Conservation (phyloP, 2,888 invertebrate genomes). For the Parelbella ahira region DNA sequence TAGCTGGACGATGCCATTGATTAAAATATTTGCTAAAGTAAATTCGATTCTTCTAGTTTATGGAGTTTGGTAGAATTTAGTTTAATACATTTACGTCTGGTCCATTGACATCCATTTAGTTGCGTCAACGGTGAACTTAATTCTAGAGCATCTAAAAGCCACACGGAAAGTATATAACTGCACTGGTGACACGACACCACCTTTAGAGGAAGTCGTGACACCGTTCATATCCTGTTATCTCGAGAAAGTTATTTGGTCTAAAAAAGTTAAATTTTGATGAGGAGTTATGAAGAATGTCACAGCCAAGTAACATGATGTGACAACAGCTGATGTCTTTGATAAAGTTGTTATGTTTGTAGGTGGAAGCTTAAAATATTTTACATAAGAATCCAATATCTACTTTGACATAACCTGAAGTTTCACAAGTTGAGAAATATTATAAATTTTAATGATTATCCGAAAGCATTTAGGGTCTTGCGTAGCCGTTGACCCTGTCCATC, state of each 20-base stretch:
- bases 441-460: conserved; percentile 26
- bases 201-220: conserved; percentile 44
- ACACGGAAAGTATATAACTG: conserved; percentile 39
- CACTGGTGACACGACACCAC: conserved; percentile 30
- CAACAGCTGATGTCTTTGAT: too few relatives aligned
- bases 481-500: conserved; percentile 43
- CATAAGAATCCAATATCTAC: too few relatives aligned
- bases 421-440: conserved; percentile 5
- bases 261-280: too few relatives aligned
- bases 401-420: too few relatives aligned
- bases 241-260: conserved; percentile 28
- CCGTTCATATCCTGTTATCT: conserved; percentile 41
- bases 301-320: too few relatives aligned
- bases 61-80: conserved; percentile 38
- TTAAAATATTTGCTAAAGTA: conserved; percentile 33
- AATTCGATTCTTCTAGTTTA: conserved; percentile 38
- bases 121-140: conserved; percentile 44
- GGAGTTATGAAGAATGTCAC: too few relatives aligned
- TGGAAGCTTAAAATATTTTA: too few relatives aligned
- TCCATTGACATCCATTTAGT: conserved; percentile 48
- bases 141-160: conserved; percentile 42
- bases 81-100: conserved; percentile 26
- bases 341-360: too few relatives aligned
- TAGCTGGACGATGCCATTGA: conserved; percentile 25
- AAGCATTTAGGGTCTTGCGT: conserved; percentile 33